phyloP scores from a whole-genome alignment of 2,797 vertebrate genomes.

The Rallus crepitans region DNA sequence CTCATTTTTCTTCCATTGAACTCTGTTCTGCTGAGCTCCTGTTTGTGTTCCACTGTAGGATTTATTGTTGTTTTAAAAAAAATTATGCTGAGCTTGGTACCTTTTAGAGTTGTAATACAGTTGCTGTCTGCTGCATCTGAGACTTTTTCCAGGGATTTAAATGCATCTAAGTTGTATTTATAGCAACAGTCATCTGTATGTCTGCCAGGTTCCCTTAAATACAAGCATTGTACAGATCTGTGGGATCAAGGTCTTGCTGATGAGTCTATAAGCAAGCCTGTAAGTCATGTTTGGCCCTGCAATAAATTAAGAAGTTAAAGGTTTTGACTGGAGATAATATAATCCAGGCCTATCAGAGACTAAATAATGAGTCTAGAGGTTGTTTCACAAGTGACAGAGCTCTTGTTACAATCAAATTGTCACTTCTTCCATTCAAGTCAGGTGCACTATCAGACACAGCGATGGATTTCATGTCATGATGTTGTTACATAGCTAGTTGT shows the following conservation, averaged over 20 bases:
- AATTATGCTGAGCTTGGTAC: neutral
- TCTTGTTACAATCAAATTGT: neutral
- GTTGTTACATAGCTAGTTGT: neutral
- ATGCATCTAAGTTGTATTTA: neutral
- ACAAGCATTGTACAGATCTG: neutral
- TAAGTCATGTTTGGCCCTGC: neutral
- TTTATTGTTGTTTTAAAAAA: neutral
- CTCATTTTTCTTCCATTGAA: fast-evolving
- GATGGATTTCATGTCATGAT: neutral
- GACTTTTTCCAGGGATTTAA: neutral
- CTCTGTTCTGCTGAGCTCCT: neutral
- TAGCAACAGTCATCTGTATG: neutral
- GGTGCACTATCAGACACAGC: neutral
- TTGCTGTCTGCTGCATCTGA: neutral
- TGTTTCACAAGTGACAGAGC: neutral
- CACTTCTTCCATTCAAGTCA: neutral
- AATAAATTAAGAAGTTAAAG: neutral
- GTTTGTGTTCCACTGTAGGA: neutral
- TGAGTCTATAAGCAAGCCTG: no score
- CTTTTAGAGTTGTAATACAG: neutral
- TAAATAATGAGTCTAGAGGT: neutral
- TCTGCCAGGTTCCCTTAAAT: neutral
- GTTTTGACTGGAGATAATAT: neutral
- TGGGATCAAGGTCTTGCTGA: neutral
- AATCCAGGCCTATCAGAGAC: neutral